Percentiles rank a stretch among this genome's conserved stretches.
phyloP scores from a whole-genome alignment of 2,888 invertebrate genomes.

The Meghimatium bilineatum region DNA sequence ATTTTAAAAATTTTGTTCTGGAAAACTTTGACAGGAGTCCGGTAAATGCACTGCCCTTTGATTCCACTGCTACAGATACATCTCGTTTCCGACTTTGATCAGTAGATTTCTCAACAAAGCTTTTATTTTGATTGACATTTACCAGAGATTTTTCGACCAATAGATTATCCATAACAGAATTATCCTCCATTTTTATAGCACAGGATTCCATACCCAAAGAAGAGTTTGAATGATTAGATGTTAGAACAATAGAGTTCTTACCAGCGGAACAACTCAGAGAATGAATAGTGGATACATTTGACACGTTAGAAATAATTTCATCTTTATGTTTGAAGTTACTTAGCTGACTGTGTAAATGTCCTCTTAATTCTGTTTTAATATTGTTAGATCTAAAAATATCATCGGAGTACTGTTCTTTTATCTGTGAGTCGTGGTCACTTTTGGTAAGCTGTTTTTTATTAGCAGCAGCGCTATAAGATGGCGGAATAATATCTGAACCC shows the following conservation, averaged over 20 bases:
- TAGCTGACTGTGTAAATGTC: not conserved
- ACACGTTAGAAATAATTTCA: not conserved
- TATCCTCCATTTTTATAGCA: not conserved
- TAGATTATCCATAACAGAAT: not conserved
- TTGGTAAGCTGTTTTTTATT: not conserved
- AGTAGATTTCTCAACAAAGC: not conserved
- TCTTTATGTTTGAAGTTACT: not conserved
- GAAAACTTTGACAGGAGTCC: slow-evolving; percentile 37
- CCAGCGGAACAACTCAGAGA: not conserved
- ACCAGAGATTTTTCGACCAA: not conserved
- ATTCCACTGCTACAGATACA: not conserved
- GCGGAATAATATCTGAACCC: slow-evolving; percentile 25
- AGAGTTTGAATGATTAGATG: not conserved
- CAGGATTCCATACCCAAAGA: too few relatives aligned
- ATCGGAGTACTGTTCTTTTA: not conserved
- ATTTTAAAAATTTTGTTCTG: not conserved
- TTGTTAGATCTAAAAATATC: not conserved
- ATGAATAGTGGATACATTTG: not conserved
- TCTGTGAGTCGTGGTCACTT: not conserved
- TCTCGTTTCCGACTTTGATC: slow-evolving; percentile 10
- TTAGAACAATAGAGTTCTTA: too few relatives aligned
- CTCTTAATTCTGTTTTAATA: not conserved
- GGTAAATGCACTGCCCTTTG: slow-evolving; percentile 19
- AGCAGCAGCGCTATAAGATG: slow-evolving; percentile 18
- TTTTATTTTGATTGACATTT: not conserved